These are phyloP conservation scores for Drosophila ambigua DNA, from an alignment of 1,140 invertebrate species.

Conservation along the genomic window DNA sequence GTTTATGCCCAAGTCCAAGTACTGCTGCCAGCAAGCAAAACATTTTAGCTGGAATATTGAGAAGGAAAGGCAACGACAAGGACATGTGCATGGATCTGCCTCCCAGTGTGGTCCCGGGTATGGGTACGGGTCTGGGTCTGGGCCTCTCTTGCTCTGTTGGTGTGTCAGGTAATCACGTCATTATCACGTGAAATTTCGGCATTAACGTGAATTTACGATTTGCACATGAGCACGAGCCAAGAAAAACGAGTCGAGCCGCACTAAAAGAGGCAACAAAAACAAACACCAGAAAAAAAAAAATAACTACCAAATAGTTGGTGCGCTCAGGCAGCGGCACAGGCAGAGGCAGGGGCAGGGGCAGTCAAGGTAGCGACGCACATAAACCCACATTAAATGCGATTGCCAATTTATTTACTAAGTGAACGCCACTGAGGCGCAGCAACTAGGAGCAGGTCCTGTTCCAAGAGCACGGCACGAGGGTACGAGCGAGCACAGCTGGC, in stretches of 20 bases:
- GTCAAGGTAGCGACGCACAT: conserved; percentile 73
- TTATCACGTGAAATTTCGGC: conserved; percentile 83
- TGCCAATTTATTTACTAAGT: conserved; percentile 83
- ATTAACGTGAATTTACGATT: conserved; percentile 82
- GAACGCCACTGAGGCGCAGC: conserved; percentile 57
- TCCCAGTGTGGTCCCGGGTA: conserved; percentile 6
- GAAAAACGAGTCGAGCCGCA: conserved; percentile 19
- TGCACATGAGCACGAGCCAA: conserved; percentile 74
- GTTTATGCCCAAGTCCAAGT: conserved; percentile 47
- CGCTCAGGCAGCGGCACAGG: conserved; percentile 1
- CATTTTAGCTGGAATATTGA: conserved; percentile 14
- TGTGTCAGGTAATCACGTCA: conserved; percentile 80
- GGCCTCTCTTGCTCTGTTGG: conserved; percentile 14
- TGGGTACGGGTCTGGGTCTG: conserved; percentile 5
- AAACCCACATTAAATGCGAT: conserved; percentile 83
- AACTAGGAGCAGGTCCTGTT: conserved; percentile 8
- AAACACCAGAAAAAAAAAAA: conserved; percentile 9
- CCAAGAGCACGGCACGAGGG: not conserved
- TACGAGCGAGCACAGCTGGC: conserved; percentile 58
- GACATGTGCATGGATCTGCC: conserved; percentile 54
- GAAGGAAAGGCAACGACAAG: conserved; percentile 24
- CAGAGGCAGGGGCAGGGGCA: conserved; percentile 29
- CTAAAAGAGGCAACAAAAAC: conserved; percentile 13
- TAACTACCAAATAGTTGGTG: conserved; percentile 27
- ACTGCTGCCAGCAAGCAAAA: conserved; percentile 23